Evolutionary conservation across 2,797 vertebrate species (phyloP), one percentile per base, ranked within the genome.

Genomic region (Smutsia temminckii): DNA sequence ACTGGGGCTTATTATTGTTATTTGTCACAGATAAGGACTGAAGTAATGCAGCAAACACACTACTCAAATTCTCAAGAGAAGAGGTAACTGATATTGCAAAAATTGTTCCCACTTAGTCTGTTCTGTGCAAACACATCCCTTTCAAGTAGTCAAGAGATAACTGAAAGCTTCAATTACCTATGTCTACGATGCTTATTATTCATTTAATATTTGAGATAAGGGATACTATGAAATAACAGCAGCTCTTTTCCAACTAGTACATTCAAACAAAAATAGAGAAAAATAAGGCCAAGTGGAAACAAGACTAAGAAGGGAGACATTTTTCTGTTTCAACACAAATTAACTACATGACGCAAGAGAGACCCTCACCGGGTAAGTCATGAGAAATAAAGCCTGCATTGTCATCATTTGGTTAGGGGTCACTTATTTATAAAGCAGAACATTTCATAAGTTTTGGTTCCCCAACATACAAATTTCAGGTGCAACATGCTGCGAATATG

Each of bases 371-470:
- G 12, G 91, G 40, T 81, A 66, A 57, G 63, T 75, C 37, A 42
- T 87, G 77, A 89, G 74, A 85, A 80, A 37, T 14, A 87, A 61
- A 72, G 71, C 4, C 42, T 81, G 55, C 71, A 53, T 40, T n/a
- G 66, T 95, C 83, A 91, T 94, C 32, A 92, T 64, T 68, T 63
- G 34, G 20, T 51, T 10, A 88, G 53, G 27, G 75, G 8, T 34
- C 80, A 86, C 71, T 77, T n/a, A 34, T 69, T 34, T 78, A 13
- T 37, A 96, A 95, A 64, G 40, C 49, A 97, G 68, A 96, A 78
- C 32, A 46, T 77, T 89, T 59, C 49, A n/a, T 37, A 84, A 74
- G 53, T 46, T 57, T 80, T 7, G 5, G 21, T 91, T 10, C 61
- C 63, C 49, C 80, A 72, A 87, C 80, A 74, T 66, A 53, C 68